Conservation (phyloP, 2,113 vertebrate genomes). For the Piliocolobus tephrosceles region DNA sequence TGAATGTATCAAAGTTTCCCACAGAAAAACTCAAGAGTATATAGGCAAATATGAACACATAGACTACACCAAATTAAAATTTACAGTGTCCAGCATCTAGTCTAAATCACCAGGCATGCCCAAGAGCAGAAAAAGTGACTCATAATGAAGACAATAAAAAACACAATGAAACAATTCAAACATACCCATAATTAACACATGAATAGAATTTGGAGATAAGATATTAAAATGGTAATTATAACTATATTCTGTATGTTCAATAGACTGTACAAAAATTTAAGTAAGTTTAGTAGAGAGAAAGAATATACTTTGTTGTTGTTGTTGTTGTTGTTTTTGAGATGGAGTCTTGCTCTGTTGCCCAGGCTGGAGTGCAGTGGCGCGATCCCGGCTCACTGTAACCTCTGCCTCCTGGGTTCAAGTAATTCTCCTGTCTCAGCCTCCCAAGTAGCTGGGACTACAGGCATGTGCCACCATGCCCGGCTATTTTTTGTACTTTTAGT, state of each 20-base stretch:
- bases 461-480: accelerated
- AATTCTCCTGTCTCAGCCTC: too few relatives aligned
- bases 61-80: background rate
- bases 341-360: too few relatives aligned
- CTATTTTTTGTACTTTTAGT: too few relatives aligned
- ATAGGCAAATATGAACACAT: background rate
- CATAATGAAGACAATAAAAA: background rate
- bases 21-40: background rate
- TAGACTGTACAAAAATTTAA: background rate
- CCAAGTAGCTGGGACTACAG: too few relatives aligned
- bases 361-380: too few relatives aligned
- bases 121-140: background rate
- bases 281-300: background rate
- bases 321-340: too few relatives aligned
- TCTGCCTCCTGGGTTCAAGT: too few relatives aligned
- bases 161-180: background rate
- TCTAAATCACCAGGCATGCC: background rate
- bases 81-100: background rate
- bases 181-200: background rate
- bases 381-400: too few relatives aligned
- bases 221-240: background rate
- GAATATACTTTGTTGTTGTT: background rate
- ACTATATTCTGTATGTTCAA: background rate
- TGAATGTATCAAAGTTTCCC: background rate
- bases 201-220: background rate